These are phyloP conservation scores for Macroteleia sp. DNA, from an alignment of 2,888 invertebrate species.

Conservation along the genomic window DNA sequence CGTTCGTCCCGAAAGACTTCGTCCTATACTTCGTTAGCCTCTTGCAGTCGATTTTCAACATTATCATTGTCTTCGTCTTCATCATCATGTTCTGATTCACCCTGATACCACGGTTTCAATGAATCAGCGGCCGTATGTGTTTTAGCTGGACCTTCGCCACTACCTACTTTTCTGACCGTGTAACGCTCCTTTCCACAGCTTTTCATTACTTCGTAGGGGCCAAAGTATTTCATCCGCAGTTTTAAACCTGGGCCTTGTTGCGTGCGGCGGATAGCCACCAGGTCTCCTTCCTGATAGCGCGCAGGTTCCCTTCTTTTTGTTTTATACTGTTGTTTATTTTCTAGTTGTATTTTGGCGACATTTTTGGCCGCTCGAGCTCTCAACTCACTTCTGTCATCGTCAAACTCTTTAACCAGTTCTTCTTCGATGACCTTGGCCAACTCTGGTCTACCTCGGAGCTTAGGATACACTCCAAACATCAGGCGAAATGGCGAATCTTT, in stretches of 20 bases:
- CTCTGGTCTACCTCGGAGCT: no score
- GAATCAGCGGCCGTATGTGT: not conserved
- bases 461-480: not conserved
- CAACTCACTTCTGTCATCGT: not conserved
- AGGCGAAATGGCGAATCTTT: not conserved
- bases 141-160: not conserved
- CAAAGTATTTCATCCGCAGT: not conserved
- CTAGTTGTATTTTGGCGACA: not conserved
- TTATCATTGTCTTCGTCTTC: not conserved
- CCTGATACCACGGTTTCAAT: not conserved
- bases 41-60: not conserved
- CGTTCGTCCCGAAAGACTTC: not conserved
- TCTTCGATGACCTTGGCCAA: not conserved
- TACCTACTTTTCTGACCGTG: not conserved
- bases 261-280: constrained; percentile 3
- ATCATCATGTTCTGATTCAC: not conserved
- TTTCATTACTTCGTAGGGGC: not conserved
- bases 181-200: not conserved
- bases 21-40: not conserved
- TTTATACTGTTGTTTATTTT: not conserved
- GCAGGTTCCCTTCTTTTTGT: not conserved
- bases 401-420: not conserved
- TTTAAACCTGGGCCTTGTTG: not conserved
- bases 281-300: not conserved
- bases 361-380: not conserved